phyloP scores from a whole-genome alignment of 2,888 invertebrate species.

The Lochmaea capreae region DNA sequence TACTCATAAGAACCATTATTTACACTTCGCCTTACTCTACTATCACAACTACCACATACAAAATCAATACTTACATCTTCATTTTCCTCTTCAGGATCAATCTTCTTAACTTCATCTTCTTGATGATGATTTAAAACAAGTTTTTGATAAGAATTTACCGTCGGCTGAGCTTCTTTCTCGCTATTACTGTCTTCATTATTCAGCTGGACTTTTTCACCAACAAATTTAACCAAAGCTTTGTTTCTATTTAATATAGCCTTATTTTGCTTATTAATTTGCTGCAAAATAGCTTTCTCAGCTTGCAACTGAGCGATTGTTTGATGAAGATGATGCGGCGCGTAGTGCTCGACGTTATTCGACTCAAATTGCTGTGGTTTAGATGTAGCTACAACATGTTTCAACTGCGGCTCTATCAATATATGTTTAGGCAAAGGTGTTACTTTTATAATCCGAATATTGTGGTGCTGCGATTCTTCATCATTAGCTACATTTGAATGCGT shows the following conservation, averaged over 20 bases:
- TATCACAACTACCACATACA: background rate
- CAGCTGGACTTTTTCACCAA: conserved; percentile 23
- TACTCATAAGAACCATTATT: conserved; percentile 23
- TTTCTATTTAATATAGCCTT: conserved; percentile 32
- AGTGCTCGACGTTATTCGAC: conserved; percentile 38
- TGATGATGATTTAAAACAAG: conserved; percentile 40
- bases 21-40: conserved; percentile 7
- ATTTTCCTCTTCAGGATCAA: conserved; percentile 29
- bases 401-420: background rate
- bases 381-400: background rate
- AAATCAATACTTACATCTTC: conserved; percentile 46
- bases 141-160: conserved; percentile 38
- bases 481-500: background rate
- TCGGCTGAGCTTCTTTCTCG: conserved; percentile 30
- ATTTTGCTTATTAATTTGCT: conserved; percentile 42
- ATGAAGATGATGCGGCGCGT: conserved; percentile 48
- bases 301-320: conserved; percentile 37
- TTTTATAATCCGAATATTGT: conserved; percentile 14
- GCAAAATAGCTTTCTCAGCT: conserved; percentile 35
- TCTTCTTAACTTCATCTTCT: conserved; percentile 28
- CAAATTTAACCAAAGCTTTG: conserved; percentile 4
- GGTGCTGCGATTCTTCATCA: background rate
- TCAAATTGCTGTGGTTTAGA: conserved; percentile 12
- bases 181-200: background rate
- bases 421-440: conserved; percentile 9